These are phyloP conservation scores for Myopa tessellatipennis DNA, from an alignment of 2,888 invertebrate genomes.

Conservation along the genomic window DNA sequence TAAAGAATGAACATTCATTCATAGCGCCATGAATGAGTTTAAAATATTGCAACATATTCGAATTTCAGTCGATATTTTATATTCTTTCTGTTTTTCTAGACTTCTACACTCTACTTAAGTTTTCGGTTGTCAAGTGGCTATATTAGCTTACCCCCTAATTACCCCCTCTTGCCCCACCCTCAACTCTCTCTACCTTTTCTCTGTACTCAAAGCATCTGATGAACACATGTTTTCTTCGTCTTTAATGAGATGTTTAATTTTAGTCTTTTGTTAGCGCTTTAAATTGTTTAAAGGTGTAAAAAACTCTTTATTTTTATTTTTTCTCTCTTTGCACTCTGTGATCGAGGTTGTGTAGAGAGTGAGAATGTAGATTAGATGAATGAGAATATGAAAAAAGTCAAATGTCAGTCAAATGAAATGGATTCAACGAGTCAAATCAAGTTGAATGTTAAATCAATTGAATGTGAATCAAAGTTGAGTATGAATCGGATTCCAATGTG, in stretches of 20 bases:
- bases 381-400: neutral
- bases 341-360: neutral
- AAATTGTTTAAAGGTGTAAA: slow-evolving; percentile 1
- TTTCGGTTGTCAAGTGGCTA: neutral
- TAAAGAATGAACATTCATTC: too few relatives aligned
- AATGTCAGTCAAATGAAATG: too few relatives aligned
- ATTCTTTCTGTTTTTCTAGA: neutral
- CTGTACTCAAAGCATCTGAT: neutral
- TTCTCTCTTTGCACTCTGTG: neutral
- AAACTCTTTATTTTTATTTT: neutral
- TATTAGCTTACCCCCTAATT: neutral
- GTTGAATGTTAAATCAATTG: too few relatives aligned
- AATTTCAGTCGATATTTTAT: too few relatives aligned
- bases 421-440: too few relatives aligned
- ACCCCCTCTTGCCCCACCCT: neutral
- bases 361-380: neutral
- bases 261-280: neutral
- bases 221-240: neutral
- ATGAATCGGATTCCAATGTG: too few relatives aligned
- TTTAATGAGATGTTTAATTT: slow-evolving; percentile 8
- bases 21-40: too few relatives aligned
- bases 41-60: too few relatives aligned
- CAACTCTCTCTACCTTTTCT: neutral
- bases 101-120: neutral
- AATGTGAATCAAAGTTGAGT: too few relatives aligned